Evolutionary conservation across 2,797 vertebrate genomes (phyloP), one percentile per base, ranked within the genome.

Genomic region (Poeciliopsis turneri): DNA sequence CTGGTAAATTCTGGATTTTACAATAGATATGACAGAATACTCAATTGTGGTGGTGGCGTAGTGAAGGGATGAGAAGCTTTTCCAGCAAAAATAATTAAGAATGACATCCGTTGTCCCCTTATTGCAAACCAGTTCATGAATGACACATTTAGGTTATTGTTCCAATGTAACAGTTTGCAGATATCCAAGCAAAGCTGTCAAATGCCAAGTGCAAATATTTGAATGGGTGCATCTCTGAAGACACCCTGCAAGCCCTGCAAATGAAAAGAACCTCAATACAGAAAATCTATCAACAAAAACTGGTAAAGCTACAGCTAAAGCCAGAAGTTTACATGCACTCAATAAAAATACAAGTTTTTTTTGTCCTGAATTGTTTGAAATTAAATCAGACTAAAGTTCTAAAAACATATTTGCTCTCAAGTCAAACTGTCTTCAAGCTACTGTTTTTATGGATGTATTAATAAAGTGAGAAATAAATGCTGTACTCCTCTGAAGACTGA

Each of bases 101-200:
- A 89, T 77, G 69, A 57, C 84, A 39, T 61, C 59, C 77, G 59
- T 86, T 84, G 57, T 61, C 15, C 5, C 28, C 15, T 33, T 33
- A 7, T 30, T 33, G 28, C 5, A 0, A 16, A 18, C 28, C 33
- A 18, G 11, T 59, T 55, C 1, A 25, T 84, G 80, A 79, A 82
- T 79, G 79, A 80, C 64, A 72, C 75, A 84, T 80, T 74, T 9
- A 0, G 84, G 75, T 82, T 71, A 81, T 86, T 79, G 83, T 79
- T 68, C 78, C 79, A 78, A 78, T 36, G 72, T 82, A 57, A 13
- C 55, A 28, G 2, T 30, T 16, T 15, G 57, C 28, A 33, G 28
- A 33, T 61, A 30, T 61, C 28, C 13, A 33, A 16, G 13, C 15
- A 61, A 61, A 61, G 28, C 15, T 33, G 28, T 16, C 16, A 33